phyloP scores from a whole-genome alignment of 2,113 vertebrate genomes.

The Spea bombifrons region DNA sequence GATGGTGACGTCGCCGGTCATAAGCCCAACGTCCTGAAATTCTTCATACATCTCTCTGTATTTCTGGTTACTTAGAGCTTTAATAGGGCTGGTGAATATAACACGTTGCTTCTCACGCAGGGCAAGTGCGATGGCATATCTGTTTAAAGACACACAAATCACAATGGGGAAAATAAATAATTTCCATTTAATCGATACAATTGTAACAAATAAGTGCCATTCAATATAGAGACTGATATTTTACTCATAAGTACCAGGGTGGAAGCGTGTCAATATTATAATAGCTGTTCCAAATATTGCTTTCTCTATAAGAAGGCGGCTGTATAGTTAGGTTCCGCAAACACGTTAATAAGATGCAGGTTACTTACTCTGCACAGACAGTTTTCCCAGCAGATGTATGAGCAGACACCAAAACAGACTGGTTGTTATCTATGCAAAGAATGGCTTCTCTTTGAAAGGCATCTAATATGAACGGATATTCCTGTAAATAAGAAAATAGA shows the following conservation, averaged over 20 bases:
- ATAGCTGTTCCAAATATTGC: no score
- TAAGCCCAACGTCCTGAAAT: constrained; percentile 95
- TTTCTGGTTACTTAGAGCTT: constrained; percentile 96
- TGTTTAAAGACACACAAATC: constrained; percentile 49
- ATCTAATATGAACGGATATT: constrained; percentile 94
- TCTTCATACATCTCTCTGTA: constrained; percentile 99
- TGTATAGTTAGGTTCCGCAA: no score
- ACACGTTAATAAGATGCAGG: not conserved
- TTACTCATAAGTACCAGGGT: no score
- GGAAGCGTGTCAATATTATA: no score
- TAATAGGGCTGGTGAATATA: constrained; percentile 98
- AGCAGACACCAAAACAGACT: constrained; percentile 95
- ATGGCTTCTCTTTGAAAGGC: constrained; percentile 96
- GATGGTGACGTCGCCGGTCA: constrained; percentile 98
- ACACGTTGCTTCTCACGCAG: constrained; percentile 94
- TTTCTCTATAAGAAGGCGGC: no score
- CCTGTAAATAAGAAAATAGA: constrained; percentile 66
- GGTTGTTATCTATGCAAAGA: constrained; percentile 94
- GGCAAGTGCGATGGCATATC: constrained; percentile 93
- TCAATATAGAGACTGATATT: no score
- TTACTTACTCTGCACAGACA: constrained; percentile 96
- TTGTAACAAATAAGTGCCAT: no score
- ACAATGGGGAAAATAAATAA: no score
- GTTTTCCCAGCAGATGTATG: constrained; percentile 99
- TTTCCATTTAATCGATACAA: no score